Percentiles rank a stretch among this genome's conserved stretches.
phyloP scores from a whole-genome alignment of 2,888 invertebrate species.

The Drosophila macrothrix region DNA sequence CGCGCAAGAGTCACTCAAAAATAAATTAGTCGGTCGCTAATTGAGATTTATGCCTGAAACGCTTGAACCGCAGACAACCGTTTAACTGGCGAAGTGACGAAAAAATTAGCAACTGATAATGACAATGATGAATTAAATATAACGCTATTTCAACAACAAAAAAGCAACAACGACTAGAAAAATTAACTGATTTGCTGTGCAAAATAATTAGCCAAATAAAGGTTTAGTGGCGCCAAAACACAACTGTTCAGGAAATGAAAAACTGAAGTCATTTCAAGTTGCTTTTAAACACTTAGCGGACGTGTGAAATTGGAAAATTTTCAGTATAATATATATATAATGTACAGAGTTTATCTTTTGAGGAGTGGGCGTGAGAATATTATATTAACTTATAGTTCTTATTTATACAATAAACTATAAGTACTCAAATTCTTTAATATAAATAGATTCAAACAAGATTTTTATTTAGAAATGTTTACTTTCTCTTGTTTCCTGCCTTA shows the following conservation, averaged over 20 bases:
- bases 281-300: background rate
- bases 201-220: conserved; percentile 28
- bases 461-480: background rate
- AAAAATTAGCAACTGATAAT: conserved; percentile 60
- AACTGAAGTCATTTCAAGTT: background rate
- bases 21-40: conserved; percentile 56
- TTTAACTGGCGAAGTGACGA: conserved; percentile 34
- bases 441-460: background rate
- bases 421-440: background rate
- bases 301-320: background rate
- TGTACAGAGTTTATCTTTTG: background rate
- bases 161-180: conserved; percentile 11
- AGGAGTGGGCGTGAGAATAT: background rate
- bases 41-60: conserved; percentile 56
- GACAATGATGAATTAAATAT: conserved; percentile 62
- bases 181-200: conserved; percentile 20
- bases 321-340: background rate
- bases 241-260: conserved; percentile 7
- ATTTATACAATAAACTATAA: background rate
- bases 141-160: conserved; percentile 12
- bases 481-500: background rate
- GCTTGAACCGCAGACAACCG: conserved; percentile 11
- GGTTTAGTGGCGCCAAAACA: conserved; percentile 9
- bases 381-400: background rate
- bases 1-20: conserved; percentile 29